Base-by-base conservation (phyloP, 1,140 invertebrate genomes). In the Caenorhabditis tropicalis region DNA sequence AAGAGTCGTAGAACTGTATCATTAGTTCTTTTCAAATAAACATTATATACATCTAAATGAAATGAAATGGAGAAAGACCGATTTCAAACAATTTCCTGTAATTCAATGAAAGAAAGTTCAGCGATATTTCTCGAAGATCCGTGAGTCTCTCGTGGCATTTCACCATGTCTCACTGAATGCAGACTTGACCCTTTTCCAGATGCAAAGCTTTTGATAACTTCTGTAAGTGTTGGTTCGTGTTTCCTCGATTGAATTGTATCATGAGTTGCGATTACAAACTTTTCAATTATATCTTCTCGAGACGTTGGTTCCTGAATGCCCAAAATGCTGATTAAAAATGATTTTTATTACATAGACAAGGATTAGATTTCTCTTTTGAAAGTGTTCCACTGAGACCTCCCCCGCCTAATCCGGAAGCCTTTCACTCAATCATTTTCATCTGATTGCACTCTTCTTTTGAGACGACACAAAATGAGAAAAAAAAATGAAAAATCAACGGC, bases 51-150 rank as follows among this genome's bases (percentile, higher is more conserved):
- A 16, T n/a, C 51, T n/a, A 56, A 6, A 56, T 27, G n/a, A n/a
- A 56, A 56, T 27, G 27, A 27, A 19, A 51, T n/a, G n/a, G 12
- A 51, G n/a, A 51, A 51, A 51, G 5, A 4, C 15, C 0, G 1
- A 58, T 9, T 51, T 51, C 49, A 74, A 7, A 74, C 65, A 16
- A 74, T 74, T 74, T 74, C 65, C n/a, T 74, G 65, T 24, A 74
- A 43, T 19, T 74, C 65, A 27, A 74, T 74, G 36, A 74, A 74
- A n/a, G 65, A 74, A 21, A 74, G 65, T 24, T 74, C 65, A 1
- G 65, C 12, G 4, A 74, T 33, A 12, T 24, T 74, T 46, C 65
- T 43, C 15, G 19, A 21, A 10, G 65, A 74, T 16, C 53, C 53
- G 15, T 27, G 48, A 56, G 19, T 27, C 15, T 56, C 21, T 4